Conservation (phyloP, 1,140 invertebrate species). For the Helicoverpa zea region DNA sequence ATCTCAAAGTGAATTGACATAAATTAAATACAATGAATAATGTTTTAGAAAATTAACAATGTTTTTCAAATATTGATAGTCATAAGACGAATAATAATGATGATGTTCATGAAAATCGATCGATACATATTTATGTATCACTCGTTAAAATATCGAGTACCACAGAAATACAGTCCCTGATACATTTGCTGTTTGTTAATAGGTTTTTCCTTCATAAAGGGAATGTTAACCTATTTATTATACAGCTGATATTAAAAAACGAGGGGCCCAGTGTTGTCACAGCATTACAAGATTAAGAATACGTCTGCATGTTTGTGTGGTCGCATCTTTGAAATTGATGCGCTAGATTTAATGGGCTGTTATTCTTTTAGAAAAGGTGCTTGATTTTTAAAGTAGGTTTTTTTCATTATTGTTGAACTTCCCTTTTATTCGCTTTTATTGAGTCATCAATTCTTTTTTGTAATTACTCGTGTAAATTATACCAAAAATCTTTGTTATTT, state of each 20-base stretch:
- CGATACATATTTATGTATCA: background rate
- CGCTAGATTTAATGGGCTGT: background rate
- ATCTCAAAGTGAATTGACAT: no score
- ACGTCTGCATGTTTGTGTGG: slow-evolving; percentile 22
- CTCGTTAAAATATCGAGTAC: slow-evolving; percentile 51
- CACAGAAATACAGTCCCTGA: slow-evolving; percentile 66
- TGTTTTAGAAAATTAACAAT: no score
- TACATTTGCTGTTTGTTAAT: slow-evolving; percentile 84
- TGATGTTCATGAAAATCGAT: background rate
- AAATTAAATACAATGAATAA: no score
- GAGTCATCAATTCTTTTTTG: no score
- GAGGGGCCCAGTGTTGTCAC: slow-evolving; percentile 55
- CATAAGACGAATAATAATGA: no score
- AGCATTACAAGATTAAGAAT: slow-evolving; percentile 44
- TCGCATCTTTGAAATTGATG: background rate
- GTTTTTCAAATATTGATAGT: no score
- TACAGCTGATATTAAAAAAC: slow-evolving; percentile 84
- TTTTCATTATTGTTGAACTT: no score
- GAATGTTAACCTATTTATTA: slow-evolving; percentile 86
- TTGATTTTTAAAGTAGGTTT: no score
- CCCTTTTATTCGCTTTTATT: no score
- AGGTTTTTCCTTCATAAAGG: slow-evolving; percentile 85
- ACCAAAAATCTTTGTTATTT: no score
- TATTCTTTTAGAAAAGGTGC: background rate
- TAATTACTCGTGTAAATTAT: no score